Conservation (phyloP, 2,797 vertebrate species). For the Delichon dasypus region DNA sequence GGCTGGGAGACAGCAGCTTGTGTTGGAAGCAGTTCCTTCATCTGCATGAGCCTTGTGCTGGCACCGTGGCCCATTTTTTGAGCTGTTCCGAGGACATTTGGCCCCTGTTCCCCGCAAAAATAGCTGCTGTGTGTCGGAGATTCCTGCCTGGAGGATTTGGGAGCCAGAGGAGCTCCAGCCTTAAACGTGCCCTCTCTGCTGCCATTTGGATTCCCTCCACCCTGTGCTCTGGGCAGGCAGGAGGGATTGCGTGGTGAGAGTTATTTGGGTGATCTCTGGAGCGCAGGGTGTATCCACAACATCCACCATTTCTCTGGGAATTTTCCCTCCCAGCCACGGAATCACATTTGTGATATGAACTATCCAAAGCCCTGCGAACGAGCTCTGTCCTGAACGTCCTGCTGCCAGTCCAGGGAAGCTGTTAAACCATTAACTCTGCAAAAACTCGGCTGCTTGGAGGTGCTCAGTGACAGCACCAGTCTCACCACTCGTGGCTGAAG, state of each 20-base stretch:
- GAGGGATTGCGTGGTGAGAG: background rate
- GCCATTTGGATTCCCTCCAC: background rate
- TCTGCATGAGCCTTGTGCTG: background rate
- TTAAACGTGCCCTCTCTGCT: background rate
- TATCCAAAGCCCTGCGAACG: background rate
- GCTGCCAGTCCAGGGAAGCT: background rate
- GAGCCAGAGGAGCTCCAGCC: background rate
- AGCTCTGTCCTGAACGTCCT: background rate
- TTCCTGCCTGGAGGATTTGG: background rate
- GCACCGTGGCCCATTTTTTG: background rate
- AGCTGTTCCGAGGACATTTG: background rate
- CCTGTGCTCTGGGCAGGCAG: background rate
- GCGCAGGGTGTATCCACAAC: background rate
- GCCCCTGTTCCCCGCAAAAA: background rate
- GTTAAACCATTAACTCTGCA: background rate
- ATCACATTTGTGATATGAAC: background rate
- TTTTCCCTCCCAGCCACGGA: background rate
- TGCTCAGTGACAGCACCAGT: background rate
- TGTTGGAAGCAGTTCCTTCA: background rate
- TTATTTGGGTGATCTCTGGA: background rate
- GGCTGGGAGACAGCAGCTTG: background rate
- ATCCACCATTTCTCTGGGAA: background rate
- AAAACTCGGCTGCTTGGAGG: background rate
- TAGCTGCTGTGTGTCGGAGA: background rate
- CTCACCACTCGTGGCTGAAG: background rate